Percentiles rank a stretch among this genome's conserved stretches.
phyloP scores from a whole-genome alignment of 2,797 vertebrate genomes.

The Halcyon leucocephala region DNA sequence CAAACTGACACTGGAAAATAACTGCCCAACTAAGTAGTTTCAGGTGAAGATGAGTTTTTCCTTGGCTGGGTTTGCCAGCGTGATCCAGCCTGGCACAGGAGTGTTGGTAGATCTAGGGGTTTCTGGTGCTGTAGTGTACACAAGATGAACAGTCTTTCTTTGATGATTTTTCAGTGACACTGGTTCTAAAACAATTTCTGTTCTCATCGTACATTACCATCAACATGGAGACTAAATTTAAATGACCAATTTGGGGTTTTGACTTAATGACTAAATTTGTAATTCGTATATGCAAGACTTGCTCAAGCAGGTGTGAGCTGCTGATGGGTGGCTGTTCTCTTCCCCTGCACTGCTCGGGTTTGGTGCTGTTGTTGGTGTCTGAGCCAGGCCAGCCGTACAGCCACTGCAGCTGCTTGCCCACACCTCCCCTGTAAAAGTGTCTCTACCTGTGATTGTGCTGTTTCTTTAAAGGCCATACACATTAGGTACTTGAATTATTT shows the following conservation, averaged over 20 bases:
- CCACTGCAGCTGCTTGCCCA: neutral
- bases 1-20: neutral
- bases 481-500: neutral
- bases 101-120: neutral
- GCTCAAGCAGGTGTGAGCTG: neutral
- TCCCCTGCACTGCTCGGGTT: neutral
- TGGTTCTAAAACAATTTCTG: neutral
- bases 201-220: neutral
- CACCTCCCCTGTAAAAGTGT: neutral
- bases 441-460: neutral
- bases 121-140: neutral
- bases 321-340: neutral
- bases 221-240: neutral
- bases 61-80: neutral
- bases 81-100: neutral
- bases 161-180: neutral
- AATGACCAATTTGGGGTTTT: neutral
- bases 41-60: neutral
- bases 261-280: neutral
- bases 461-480: neutral
- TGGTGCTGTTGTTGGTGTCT: neutral
- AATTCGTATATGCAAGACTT: neutral
- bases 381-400: neutral
- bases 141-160: neutral
- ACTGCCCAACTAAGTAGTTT: neutral